These are phyloP conservation scores for Takifugu ocellatus DNA, from an alignment of 2,797 vertebrate species.

Conservation along the genomic window DNA sequence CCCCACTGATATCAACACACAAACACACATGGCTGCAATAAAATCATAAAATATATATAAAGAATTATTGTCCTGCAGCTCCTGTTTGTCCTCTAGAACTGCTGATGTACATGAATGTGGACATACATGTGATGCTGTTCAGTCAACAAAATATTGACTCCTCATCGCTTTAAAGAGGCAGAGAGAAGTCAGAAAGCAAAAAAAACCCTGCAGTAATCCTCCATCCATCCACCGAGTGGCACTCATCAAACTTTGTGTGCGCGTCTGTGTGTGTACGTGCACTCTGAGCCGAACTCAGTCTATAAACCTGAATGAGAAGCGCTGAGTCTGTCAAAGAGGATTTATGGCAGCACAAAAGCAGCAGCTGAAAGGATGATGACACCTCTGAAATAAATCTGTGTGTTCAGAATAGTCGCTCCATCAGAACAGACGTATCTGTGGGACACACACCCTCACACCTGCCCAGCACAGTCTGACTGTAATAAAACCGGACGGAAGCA, in stretches of 20 bases:
- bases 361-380: background rate
- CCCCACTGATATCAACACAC: slow-evolving; percentile 28
- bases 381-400: slow-evolving; percentile 9
- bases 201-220: slow-evolving; percentile 20
- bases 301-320: slow-evolving; percentile 1
- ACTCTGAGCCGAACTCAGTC: slow-evolving; percentile 7
- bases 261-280: background rate
- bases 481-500: slow-evolving; percentile 15
- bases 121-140: too few relatives aligned
- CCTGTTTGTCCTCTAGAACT: too few relatives aligned
- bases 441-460: slow-evolving; percentile 1
- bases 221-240: slow-evolving; percentile 2
- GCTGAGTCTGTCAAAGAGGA: background rate
- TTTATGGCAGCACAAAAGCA: background rate
- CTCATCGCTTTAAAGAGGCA: too few relatives aligned
- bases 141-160: too few relatives aligned
- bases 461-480: background rate
- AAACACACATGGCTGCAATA: background rate
- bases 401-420: background rate
- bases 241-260: slow-evolving; percentile 9
- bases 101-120: too few relatives aligned
- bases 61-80: too few relatives aligned
- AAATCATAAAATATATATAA: too few relatives aligned
- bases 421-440: slow-evolving; percentile 15
- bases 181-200: background rate